Evolutionary conservation across 2,888 invertebrate species (phyloP).

Genomic region (Crematogaster levior): DNA sequence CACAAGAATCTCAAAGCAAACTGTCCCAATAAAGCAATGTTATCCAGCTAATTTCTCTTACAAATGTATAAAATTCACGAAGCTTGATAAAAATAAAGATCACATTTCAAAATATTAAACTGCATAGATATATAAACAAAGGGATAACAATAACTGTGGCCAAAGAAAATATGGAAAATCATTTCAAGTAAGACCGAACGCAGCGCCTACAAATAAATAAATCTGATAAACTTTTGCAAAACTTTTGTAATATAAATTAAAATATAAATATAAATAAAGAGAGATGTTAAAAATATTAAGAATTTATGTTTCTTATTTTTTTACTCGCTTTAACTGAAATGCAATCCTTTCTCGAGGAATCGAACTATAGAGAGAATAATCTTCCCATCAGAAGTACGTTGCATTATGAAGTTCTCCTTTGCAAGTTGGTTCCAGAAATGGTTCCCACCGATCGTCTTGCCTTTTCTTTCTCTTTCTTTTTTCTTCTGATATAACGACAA

Average conservation of each 20-base stretch:
- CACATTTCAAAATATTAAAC: not conserved
- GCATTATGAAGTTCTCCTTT: constrained; percentile 30
- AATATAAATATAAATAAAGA: not conserved
- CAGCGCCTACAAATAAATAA: not conserved
- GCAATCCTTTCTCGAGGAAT: not conserved
- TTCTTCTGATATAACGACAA: constrained; percentile 62
- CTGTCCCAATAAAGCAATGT: not conserved
- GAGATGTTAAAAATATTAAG: not conserved
- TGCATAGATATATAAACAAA: not conserved
- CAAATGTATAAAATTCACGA: not conserved
- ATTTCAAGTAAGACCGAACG: not conserved
- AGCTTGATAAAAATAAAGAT: not conserved
- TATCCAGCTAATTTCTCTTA: not conserved
- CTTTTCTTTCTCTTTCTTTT: constrained; percentile 36
- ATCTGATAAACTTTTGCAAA: not conserved
- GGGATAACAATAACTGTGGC: not conserved
- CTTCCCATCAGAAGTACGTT: constrained; percentile 39
- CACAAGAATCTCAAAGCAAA: not conserved
- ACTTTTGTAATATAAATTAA: not conserved
- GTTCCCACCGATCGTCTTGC: constrained; percentile 69
- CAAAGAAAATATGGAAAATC: not conserved
- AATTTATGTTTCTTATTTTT: not conserved
- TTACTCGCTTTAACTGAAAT: not conserved
- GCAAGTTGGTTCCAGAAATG: constrained; percentile 37
- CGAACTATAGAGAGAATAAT: not conserved